Evolutionary conservation across 2,888 invertebrate genomes (phyloP), one percentile per base, ranked within the genome.

Genomic region (Andrena minutula): DNA sequence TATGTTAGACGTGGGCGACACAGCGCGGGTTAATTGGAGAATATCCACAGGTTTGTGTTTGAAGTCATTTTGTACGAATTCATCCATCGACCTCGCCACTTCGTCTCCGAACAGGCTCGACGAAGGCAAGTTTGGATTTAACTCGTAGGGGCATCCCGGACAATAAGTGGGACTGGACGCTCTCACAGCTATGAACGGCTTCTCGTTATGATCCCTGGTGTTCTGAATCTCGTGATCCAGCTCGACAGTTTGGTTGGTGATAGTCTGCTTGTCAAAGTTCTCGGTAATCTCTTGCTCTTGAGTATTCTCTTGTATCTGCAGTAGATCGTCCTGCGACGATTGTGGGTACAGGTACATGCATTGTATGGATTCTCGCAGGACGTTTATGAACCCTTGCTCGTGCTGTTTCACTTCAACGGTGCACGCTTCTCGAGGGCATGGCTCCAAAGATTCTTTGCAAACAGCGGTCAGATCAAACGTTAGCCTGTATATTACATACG

Each of bases 61-160:
- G 66, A 89, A 93, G 51, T 93, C 92, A 72, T 90, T 89, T 0
- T 79, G 76, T 5, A 90, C 83, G 0, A 84, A 83, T 5, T 92
- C 89, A 71, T 94, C 93, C 91, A 94, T 92, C 0, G 90, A 87
- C 7, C 72, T 82, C 0, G 90, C 85, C 0, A 90, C 89, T 70
- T 92, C 89, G 3, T 92, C 91, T 2, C 87, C 90, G n/a, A 93
- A 92, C 7, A 83, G 84, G 1, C 77, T 75, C 0, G 94, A 85
- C 23, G 92, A 93, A n/a, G 93, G 92, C 32, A 93, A 75, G 28
- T 90, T 90, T 0, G 93, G 91, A 82, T 93, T 93, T 20, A 94
- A 60, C 35, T 93, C 93, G 61, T 90, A 93, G 0, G 93, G 93
- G 75, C 94, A 94, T 51, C 93, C 93, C 3, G 93, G 91, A 79